Conservation (phyloP, 2,113 vertebrate species). For the Rhineura floridana region DNA sequence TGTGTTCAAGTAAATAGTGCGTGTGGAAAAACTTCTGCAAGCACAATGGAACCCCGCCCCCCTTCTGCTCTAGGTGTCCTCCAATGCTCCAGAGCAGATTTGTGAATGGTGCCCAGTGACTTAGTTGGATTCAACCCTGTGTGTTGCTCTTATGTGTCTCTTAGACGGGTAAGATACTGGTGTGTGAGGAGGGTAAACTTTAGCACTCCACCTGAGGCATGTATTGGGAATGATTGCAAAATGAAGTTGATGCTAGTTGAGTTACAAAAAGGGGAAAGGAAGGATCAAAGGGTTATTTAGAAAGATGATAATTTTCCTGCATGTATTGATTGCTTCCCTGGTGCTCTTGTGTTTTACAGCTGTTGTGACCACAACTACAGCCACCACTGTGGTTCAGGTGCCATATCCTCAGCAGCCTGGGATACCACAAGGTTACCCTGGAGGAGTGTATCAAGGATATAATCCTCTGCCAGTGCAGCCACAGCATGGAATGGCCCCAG, state of each 20-base stretch:
- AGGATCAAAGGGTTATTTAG: neutral
- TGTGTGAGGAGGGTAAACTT: neutral
- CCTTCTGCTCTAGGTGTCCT: too few species aligned
- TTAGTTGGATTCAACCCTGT: neutral
- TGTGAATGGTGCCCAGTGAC: too few species aligned
- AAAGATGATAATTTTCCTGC: neutral
- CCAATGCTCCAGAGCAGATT: too few species aligned
- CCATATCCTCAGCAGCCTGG: slow-evolving; percentile 80
- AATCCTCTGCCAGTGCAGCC: slow-evolving; percentile 82
- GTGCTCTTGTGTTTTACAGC: slow-evolving; percentile 71
- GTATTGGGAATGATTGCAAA: neutral
- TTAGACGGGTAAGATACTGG: neutral
- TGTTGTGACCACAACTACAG: slow-evolving; percentile 78
- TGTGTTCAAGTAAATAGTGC: too few species aligned
- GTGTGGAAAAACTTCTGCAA: too few species aligned
- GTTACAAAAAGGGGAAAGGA: neutral
- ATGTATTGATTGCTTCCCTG: neutral
- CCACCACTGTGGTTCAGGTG: slow-evolving; percentile 83
- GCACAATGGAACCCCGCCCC: too few species aligned
- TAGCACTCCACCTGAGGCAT: neutral
- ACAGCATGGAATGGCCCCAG: slow-evolving; percentile 65
- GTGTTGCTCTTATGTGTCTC: neutral
- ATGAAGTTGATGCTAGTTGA: neutral
- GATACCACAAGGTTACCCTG: slow-evolving; percentile 74
- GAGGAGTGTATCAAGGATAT: slow-evolving; percentile 80